A percentile compares a stretch with the other conserved stretches of the same genome.
Conservation (phyloP, 2,113 vertebrate genomes). For the Chlorodrepanis virens region DNA sequence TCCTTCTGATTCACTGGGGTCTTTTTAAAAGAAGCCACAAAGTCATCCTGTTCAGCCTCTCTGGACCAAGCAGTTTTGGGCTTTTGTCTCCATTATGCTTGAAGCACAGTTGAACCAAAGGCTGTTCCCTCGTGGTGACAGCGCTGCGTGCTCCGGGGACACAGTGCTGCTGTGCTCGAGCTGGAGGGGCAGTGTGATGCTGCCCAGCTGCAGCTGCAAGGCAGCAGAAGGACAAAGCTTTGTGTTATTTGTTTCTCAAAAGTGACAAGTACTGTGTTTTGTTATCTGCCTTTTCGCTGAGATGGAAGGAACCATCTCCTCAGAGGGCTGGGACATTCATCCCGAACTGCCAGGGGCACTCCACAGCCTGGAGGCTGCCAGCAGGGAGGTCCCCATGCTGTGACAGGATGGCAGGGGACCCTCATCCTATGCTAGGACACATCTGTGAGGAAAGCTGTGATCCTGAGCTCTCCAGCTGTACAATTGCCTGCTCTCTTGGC, state of each 20-base stretch:
- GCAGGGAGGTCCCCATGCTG: neutral
- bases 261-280: constrained; percentile 49
- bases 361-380: neutral
- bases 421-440: neutral
- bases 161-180: constrained; percentile 46
- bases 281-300: constrained; percentile 21
- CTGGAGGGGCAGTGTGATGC: constrained; percentile 18
- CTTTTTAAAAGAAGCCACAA: neutral
- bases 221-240: constrained; percentile 60
- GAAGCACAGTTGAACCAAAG: constrained; percentile 6
- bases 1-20: neutral
- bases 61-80: neutral
- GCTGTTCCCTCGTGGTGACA: constrained; percentile 31
- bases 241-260: constrained; percentile 47
- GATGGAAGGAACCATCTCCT: constrained; percentile 1
- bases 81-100: constrained; percentile 43
- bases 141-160: constrained; percentile 20
- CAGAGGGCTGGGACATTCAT: neutral
- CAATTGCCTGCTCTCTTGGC: neutral
- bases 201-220: constrained; percentile 64
- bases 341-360: neutral
- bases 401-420: neutral
- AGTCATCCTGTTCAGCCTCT: constrained; percentile 22
- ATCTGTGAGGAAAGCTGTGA: neutral
- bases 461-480: neutral